Base-by-base conservation (phyloP, 1,140 invertebrate genomes). In the Rhyzopertha dominica region DNA sequence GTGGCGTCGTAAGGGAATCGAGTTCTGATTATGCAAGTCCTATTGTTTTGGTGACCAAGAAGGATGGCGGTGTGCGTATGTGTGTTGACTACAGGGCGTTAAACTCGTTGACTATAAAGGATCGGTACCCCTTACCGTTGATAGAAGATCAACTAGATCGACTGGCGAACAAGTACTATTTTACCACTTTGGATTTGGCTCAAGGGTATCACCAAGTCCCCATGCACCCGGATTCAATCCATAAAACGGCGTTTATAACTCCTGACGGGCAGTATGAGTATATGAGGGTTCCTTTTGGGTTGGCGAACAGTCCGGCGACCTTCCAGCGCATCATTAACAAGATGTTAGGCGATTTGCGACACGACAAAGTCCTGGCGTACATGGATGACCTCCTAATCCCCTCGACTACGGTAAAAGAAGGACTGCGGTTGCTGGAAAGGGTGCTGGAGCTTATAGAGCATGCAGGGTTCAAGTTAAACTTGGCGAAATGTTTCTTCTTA, bases 51-150 rank as follows among this genome's bases (percentile, higher is more conserved):
- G 68, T 69, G 0, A 48, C 49, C 16, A 78, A 78, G 49, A 71
- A 70, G 46, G 24, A 47, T 45, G 47, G 51, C n/a, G 1, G n/a
- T 3, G 40, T 50, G 4, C 30, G 75, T 24, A 61, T 77, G 7
- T 79, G 73, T 58, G 50, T 74, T 4, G 74, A 79, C 49, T 78
- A 69, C 47, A 47, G 73, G 7, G 32, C 41, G 25, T 32, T 77
- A 2, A 78, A 77, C 47, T 51, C 54, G 24, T 49, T 39, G 19
- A 58, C 63, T 18, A 30, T 58, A 14, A 56, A 61, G 51, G 51
- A 67, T 35, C 37, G 50, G 9, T 69, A 45, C 52, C 57, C 56
- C 2, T 29, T 61, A 17, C 56, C 51, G 9, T 30, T 53, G 35
- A 62, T 61, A 12, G 56, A 58, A 13, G 53, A 59, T 26, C 40